Evolutionary conservation across 2,797 vertebrate species (phyloP), one percentile per base, ranked within the genome.

Genomic region (Ateles fusciceps): DNA sequence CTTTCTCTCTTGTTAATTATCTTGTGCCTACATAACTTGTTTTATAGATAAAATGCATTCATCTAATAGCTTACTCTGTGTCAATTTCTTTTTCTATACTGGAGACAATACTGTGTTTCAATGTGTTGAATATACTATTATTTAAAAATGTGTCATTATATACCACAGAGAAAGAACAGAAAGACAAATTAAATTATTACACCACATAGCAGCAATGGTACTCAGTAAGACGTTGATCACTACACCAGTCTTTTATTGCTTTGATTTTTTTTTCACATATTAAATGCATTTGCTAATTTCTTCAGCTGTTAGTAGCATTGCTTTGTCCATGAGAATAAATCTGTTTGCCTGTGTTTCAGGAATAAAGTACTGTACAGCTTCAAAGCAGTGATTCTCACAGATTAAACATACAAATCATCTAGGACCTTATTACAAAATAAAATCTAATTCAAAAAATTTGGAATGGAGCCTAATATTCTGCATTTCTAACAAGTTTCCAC

Each of bases 181-280:
- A 15, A 72, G 39, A 21, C 39, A n/a, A n/a, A n/a, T 72, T 68
- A 61, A 44, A 79, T 78, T 26, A 87, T 46, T 87, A 72, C 11
- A 78, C 1, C 15, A 64, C 14, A 57, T 4, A 19, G 79, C 22
- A 95, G 36, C 44, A 89, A 81, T 14, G 12, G 7, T 64, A 48
- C 26, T 44, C 1, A 10, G 46, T 74, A 57, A 46, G 21, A 92
- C 39, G 26, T 24, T 72, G 83, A 72, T 61, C 8, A 81, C 2
- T 50, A 19, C n/a, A 81, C 10, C 42, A 86, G 15, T 19, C n/a
- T 71, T 55, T 10, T 7, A 12, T 15, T 86, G 22, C 36, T 85
- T 89, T 71, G 42, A 94, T 61, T 79, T 55, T 52, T 52, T 36
- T 86, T 59, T 85, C 44, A 94, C 93, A 92, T 87, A 92, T 71